Evolutionary conservation across 2,797 vertebrate species (phyloP), one percentile per base, ranked within the genome.

Genomic region (Acomys russatus): DNA sequence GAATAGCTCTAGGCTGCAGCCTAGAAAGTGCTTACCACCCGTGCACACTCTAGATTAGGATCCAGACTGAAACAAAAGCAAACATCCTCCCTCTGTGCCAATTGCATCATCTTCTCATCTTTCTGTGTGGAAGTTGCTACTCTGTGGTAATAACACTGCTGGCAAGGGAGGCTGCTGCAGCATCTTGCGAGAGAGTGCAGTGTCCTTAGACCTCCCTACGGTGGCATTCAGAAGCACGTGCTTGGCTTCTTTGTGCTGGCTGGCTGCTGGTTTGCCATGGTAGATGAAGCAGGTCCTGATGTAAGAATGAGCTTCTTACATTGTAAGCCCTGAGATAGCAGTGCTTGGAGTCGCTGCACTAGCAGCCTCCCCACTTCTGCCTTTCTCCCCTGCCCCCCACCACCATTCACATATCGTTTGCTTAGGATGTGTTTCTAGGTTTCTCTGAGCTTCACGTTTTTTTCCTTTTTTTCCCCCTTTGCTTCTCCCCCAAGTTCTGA

Each of bases 401-500:
- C 92, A 84, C 38, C 6, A 1, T 98, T 98, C 97, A 97, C 98
- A 98, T 97, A 97, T 97, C 97, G 98, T 98, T 98, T 98, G 98
- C 98, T 98, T 98, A 98, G 97, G 98, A 97, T 98, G 92, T 98
- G 94, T 98, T 97, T 98, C 85, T 96, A 98, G 98, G 98, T 99
- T 99, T 99, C 98, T 99, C 99, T 99, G 99, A 99, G 99, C 99
- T 99, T 99, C 99, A 99, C 99, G 99, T 99, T 96, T 97, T 98
- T 99, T 99, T 97, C 98, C 99, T 1, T 28, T 99, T 98, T 94
- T 99, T 99, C 99, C 99, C 99, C 99, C 99, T 99, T 99, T 99
- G 99, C 99, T 98, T 98, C 98, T 98, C 97, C 98, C 98, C 96
- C 99, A 99, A 99, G 99, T 99, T 99, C 99, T 99, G 99, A 99